A percentile compares a stretch with the other conserved stretches of the same genome.
phyloP scores from a whole-genome alignment of 2,888 invertebrate species.

The Caradrina clavipalpis region DNA sequence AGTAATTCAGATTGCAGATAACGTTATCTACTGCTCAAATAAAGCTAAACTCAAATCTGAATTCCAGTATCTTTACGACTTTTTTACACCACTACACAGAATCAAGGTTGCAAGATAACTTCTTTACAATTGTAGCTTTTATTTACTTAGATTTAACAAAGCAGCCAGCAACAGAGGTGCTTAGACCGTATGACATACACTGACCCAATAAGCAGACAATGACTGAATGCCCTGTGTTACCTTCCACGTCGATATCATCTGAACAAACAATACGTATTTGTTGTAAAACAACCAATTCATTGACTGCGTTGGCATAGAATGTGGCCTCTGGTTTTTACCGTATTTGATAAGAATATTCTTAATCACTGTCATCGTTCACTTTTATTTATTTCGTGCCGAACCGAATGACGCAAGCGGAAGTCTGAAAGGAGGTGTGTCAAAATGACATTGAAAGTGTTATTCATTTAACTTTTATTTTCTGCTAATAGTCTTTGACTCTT shows the following conservation, averaged over 20 bases:
- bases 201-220: constrained; percentile 58
- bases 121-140: constrained; percentile 17
- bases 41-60: constrained; percentile 28
- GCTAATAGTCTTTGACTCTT: not conserved
- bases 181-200: constrained; percentile 35
- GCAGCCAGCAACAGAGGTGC: constrained; percentile 15
- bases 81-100: constrained; percentile 36
- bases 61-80: constrained; percentile 30
- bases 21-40: constrained; percentile 31
- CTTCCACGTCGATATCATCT: constrained; percentile 51
- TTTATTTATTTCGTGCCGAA: constrained; percentile 1
- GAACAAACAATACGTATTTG: constrained; percentile 52
- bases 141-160: constrained; percentile 38
- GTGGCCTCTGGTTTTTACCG: not conserved
- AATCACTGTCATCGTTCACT: constrained; percentile 1
- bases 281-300: constrained; percentile 30
- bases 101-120: constrained; percentile 50
- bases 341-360: not conserved
- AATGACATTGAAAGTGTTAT: constrained; percentile 43
- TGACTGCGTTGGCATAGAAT: constrained; percentile 9
- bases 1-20: constrained; percentile 6
- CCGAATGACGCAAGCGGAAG: constrained; percentile 44
- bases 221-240: constrained; percentile 56
- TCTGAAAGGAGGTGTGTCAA: constrained; percentile 48
- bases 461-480: constrained; percentile 15